Base-by-base conservation (phyloP, 1,140 invertebrate species). In the Venturia canescens region DNA sequence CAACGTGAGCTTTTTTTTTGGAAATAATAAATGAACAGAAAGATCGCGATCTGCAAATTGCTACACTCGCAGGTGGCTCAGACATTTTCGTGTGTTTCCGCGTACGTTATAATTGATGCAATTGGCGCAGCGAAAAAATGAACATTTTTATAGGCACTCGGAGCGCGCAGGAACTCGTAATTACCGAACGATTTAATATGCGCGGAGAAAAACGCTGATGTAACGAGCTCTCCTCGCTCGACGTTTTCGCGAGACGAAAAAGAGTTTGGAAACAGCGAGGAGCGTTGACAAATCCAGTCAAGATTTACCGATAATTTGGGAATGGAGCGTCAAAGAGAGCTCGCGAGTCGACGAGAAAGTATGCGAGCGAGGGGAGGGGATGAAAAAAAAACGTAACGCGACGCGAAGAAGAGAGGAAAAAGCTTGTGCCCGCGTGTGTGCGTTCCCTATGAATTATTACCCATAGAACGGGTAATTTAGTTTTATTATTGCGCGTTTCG, bases 401-500 rank as follows among this genome's bases (percentile, higher is more conserved):
- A 50, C 16, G 34, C 29, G 34, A 63, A 74, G 23, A 74, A 74
- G 26, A 75, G 29, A n/a, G 16, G 53, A 29, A 29, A 60, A n/a
- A 60, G 6, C 18, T 60, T 60, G 18, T 3, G 26, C 31, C 13
- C 4, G 70, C 4, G 70, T 50, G 67, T 48, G 69, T 76, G 80
- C 71, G 15, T 34, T 34, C 31, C 31, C 50, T 26, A 70, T 80
- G 80, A 80, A 70, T 80, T 80, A 77, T 80, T 77, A 77, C 74
- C 72, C 67, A 70, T 75, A 75, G 26, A 70, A 80, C 66, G 80
- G 80, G 27, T 77, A 80, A 80, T 80, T 76, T 80, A 77, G n/a
- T 80, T 80, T 80, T 77, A 77, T 80, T 80, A 80, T 80, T 75
- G 72, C 74, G 66, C 78, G 60, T 72, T 80, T 80, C 57, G 71